Base-by-base conservation (phyloP, 2,888 invertebrate genomes). In the Diloba caeruleocephala region DNA sequence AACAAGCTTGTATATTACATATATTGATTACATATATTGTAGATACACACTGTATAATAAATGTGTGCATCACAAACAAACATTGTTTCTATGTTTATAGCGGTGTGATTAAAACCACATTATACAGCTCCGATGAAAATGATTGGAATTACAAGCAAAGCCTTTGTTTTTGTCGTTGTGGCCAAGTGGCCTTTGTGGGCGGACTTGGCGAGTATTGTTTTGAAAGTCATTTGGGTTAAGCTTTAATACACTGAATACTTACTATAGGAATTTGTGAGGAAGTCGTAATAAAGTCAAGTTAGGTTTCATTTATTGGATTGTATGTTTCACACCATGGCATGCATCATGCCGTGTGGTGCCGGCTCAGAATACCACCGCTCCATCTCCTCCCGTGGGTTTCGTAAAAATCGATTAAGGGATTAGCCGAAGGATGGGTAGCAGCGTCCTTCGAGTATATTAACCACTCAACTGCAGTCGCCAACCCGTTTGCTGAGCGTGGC, bases 41-140 rank as follows among this genome's bases (percentile, higher is more conserved):
- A 21, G 25, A 31, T 15, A 39, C 38, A 52, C 53, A 34, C 12
- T 55, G 9, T 29, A 15, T 38, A 64, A 45, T 55, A 21, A 19
- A 23, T 29, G 14, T 38, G 52, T 56, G 37, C 14, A 44, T 43
- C 45, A 58, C n/a, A n/a, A n/a, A 36, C 34, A 55, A 49, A 51
- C 31, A 45, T 34, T 38, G 26, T 48, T 53, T 51, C 43, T 34
- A 29, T 49, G 34, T 44, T 28, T 37, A 26, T 1, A 8, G 26
- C 12, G 6, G 21, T 54, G 48, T 65, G 33, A 68, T 71, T 71
- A 71, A 68, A 71, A 68, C 44, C 32, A 39, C 71, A 71, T 71
- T 68, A 71, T 32, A 45, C 6, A 12, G 15, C 8, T 23, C 21
- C 15, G n/a, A 29, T 19, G 43, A 33, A 33, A 37, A 39, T 33